phyloP scores from a whole-genome alignment of 2,113 vertebrate genomes.

The Pitta sordida region DNA sequence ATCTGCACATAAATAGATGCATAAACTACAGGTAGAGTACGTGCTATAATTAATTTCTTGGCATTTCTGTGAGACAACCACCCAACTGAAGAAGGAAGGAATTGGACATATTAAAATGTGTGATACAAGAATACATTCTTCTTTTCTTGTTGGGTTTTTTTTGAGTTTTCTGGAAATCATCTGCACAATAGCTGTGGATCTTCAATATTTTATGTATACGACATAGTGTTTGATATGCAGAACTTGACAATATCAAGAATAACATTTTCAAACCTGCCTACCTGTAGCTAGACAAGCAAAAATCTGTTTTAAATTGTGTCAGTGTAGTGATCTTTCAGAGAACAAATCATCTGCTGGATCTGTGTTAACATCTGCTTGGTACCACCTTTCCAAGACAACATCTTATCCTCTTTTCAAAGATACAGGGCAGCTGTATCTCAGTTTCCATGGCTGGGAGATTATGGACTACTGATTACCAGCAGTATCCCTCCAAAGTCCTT shows the following conservation, averaged over 20 bases:
- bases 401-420: not conserved
- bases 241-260: not conserved
- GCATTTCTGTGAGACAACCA: constrained; percentile 6
- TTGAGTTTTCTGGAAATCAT: not conserved
- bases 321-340: not conserved
- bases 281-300: not conserved
- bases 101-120: not conserved
- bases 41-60: constrained; percentile 53
- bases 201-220: not conserved
- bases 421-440: not conserved
- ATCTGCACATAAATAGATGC: constrained; percentile 56
- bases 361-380: not conserved
- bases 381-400: not conserved
- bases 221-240: not conserved
- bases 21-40: constrained; percentile 63
- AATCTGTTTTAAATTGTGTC: not conserved
- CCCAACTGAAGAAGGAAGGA: not conserved
- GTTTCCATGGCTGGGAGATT: not conserved
- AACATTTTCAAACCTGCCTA: not conserved
- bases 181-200: not conserved
- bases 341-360: not conserved
- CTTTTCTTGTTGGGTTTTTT: not conserved
- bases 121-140: not conserved
- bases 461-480: not conserved
- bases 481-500: not conserved